phyloP scores from a whole-genome alignment of 2,113 vertebrate species.

The western clawed frog (Xenopus tropicalis) region UCB_Xtro_10.0 CM004444.2:91095501-91096000 shows the following conservation, averaged over 20 bases:
- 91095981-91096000: not conserved
- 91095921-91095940: not conserved
- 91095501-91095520: no score
- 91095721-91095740: slow-evolving; percentile 51
- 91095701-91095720: slow-evolving; percentile 1
- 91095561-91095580: no score
- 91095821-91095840: slow-evolving; percentile 52
- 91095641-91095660: no score
- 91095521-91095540: no score
- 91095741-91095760: slow-evolving; percentile 54
- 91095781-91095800: slow-evolving; percentile 64
- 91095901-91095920: slow-evolving; percentile 30
- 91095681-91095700: not conserved
- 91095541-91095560: no score
- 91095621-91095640: no score
- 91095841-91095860: slow-evolving; percentile 46
- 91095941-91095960: not conserved
- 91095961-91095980: not conserved
- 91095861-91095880: slow-evolving; percentile 16
- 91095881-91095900: slow-evolving; percentile 39
- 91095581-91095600: no score
- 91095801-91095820: slow-evolving; percentile 58
- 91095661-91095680: no score
- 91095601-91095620: no score
- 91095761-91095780: slow-evolving; percentile 49